A percentile compares a stretch with the other conserved stretches of the same genome.
Conservation (phyloP, 2,113 vertebrate species). For the Reinhardtius hippoglossoides region DNA sequence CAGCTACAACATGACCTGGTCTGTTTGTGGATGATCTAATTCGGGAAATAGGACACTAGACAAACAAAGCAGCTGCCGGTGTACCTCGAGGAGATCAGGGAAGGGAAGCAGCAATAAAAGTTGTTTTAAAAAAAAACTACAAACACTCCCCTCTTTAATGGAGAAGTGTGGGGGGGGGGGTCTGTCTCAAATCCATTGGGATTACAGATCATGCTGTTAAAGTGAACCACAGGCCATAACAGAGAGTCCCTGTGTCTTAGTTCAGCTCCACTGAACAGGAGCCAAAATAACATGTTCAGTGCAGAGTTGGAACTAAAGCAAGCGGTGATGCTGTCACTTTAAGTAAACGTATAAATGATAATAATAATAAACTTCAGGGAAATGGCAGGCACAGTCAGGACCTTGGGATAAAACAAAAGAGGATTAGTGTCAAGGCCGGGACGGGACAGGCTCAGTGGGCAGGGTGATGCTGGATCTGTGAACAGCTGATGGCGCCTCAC, state of each 20-base stretch:
- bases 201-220: neutral
- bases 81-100: neutral
- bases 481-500: slow-evolving; percentile 34
- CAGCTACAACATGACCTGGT: slow-evolving; percentile 2
- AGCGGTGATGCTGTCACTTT: neutral
- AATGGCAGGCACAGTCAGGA: slow-evolving; percentile 32
- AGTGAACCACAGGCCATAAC: neutral
- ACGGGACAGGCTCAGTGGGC: slow-evolving; percentile 44
- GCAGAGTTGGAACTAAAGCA: neutral
- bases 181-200: neutral
- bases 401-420: slow-evolving; percentile 62
- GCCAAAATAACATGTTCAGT: neutral
- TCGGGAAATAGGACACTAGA: slow-evolving; percentile 37
- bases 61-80: slow-evolving; percentile 27
- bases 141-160: no score
- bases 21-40: slow-evolving; percentile 40
- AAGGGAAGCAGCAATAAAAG: neutral
- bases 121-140: no score
- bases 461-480: slow-evolving; percentile 29
- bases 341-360: slow-evolving; percentile 6
- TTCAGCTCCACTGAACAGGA: neutral
- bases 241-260: neutral
- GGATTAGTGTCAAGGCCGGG: slow-evolving; percentile 64
- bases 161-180: neutral
- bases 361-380: slow-evolving; percentile 24